A percentile compares a stretch with the other conserved stretches of the same genome.
phyloP scores from a whole-genome alignment of 2,113 vertebrate genomes.

The Tupaia chinensis region DNA sequence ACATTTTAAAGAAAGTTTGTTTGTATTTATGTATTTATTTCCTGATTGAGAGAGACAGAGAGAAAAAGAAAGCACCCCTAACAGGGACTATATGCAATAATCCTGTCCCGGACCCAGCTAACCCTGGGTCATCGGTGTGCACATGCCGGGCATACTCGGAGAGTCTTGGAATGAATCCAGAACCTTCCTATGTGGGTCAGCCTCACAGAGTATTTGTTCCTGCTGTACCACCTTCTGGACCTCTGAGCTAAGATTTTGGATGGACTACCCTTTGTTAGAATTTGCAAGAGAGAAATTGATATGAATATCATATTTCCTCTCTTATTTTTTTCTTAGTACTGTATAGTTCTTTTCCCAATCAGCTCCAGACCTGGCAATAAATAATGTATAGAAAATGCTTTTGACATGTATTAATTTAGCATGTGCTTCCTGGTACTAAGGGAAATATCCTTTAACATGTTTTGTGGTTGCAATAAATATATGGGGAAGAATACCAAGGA shows the following conservation, averaged over 20 bases:
- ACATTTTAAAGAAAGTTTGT: no score
- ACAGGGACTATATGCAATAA: no score
- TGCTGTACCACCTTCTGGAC: background rate
- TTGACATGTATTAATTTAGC: background rate
- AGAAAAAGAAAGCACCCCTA: no score
- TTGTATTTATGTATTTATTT: no score
- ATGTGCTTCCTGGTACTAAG: background rate
- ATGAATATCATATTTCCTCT: background rate
- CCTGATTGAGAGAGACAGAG: no score
- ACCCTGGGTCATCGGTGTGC: no score
- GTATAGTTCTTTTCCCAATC: background rate
- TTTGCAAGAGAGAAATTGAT: background rate
- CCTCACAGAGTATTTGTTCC: no score
- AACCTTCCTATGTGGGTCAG: no score
- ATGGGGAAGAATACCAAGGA: background rate
- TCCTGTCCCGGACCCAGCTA: no score
- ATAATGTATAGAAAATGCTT: background rate
- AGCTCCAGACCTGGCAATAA: background rate
- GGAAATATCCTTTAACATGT: conserved; percentile 4
- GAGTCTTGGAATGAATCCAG: no score
- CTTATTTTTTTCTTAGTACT: conserved; percentile 29
- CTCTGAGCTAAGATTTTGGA: background rate
- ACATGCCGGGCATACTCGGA: no score
- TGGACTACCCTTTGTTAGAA: background rate
- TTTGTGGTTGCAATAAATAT: conserved; percentile 31